Evolutionary conservation across 2,888 invertebrate genomes (phyloP).

Genomic region (Apodemia duryi): DNA sequence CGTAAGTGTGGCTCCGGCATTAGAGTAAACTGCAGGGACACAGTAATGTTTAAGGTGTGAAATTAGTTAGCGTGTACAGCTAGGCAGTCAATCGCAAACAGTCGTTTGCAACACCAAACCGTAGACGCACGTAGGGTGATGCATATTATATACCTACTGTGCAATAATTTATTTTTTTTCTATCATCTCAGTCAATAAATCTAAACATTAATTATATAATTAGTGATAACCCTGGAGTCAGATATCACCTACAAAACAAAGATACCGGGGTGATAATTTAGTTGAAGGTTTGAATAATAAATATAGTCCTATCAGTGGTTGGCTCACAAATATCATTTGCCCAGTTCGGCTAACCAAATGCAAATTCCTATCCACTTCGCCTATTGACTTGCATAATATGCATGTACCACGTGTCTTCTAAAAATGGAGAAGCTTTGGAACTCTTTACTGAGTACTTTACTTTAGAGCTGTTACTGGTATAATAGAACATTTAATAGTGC

Average conservation of each 20-base stretch:
- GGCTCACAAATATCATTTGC: slow-evolving; percentile 68
- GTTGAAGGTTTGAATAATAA: slow-evolving; percentile 43
- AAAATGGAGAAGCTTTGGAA: neutral
- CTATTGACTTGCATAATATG: slow-evolving; percentile 55
- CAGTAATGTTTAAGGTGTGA: too few relatives aligned
- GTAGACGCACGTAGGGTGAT: too few relatives aligned
- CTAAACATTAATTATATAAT: too few relatives aligned
- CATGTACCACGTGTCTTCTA: slow-evolving; percentile 24
- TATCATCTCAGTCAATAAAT: too few relatives aligned
- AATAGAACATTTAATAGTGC: neutral
- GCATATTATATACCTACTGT: too few relatives aligned
- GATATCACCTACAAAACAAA: slow-evolving; percentile 15
- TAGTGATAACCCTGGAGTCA: too few relatives aligned
- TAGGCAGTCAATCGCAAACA: too few relatives aligned
- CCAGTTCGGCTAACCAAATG: slow-evolving; percentile 55
- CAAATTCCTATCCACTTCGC: slow-evolving; percentile 74
- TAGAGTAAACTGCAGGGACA: too few relatives aligned
- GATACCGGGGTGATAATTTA: slow-evolving; percentile 37
- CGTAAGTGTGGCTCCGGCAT: too few relatives aligned
- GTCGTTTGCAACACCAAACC: too few relatives aligned
- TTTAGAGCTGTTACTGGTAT: neutral
- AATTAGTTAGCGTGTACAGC: too few relatives aligned
- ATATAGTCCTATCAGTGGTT: slow-evolving; percentile 69
- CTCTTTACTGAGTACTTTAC: neutral
- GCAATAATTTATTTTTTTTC: too few relatives aligned